Conservation (phyloP, 1,140 invertebrate species). For the Eubasilissa regina region DNA sequence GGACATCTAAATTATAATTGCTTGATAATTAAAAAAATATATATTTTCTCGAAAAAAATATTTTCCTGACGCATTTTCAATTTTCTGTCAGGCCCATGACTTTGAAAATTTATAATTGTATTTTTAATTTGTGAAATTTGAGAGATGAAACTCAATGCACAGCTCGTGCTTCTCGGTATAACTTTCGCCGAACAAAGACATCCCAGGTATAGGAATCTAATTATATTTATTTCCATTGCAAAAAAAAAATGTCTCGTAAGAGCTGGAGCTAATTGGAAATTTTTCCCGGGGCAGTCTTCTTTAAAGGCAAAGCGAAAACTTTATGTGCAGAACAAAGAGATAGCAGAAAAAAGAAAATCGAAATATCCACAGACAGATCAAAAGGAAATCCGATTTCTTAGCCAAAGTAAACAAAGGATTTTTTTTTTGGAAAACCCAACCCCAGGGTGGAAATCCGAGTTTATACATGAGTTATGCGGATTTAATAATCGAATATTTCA, state of each 20-base stretch:
- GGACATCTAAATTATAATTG: too few species aligned
- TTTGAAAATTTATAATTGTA: too few species aligned
- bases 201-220: constrained; percentile 43
- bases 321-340: constrained; percentile 52
- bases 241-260: constrained; percentile 47
- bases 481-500: constrained; percentile 15
- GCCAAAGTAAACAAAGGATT: constrained; percentile 56
- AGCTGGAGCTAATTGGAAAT: constrained; percentile 57
- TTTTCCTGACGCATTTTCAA: too few species aligned
- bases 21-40: too few species aligned
- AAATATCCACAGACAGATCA: constrained; percentile 53
- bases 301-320: constrained; percentile 55
- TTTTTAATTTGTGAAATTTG: too few species aligned
- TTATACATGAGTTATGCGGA: not conserved
- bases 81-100: too few species aligned
- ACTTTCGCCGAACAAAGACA: not conserved
- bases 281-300: constrained; percentile 27
- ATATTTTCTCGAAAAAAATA: too few species aligned
- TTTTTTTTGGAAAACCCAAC: constrained; percentile 33
- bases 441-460: not conserved
- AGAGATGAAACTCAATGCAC: too few species aligned
- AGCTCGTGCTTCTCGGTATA: not conserved
- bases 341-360: constrained; percentile 53
- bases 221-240: constrained; percentile 55
- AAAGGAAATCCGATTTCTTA: constrained; percentile 56